Evolutionary conservation across 2,797 vertebrate genomes (phyloP).

Genomic region (Tokudaia muenninki): DNA sequence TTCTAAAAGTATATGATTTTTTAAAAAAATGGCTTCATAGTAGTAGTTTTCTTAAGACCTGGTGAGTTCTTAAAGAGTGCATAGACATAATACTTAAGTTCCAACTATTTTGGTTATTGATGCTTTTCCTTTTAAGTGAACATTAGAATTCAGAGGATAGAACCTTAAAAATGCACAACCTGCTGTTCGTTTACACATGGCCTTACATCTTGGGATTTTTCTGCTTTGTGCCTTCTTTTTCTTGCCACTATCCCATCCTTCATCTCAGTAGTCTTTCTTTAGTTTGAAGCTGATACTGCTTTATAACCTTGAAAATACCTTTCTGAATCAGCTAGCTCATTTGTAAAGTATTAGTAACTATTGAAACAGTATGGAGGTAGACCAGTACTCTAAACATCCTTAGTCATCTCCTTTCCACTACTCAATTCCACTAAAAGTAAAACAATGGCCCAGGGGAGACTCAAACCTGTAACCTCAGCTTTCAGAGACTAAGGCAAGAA

Average conservation of each 20-base stretch:
- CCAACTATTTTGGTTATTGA: constrained; percentile 10
- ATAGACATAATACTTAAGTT: neutral
- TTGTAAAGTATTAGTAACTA: constrained; percentile 9
- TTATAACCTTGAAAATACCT: constrained; percentile 48
- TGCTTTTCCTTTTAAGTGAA: neutral
- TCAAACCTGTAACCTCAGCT: neutral
- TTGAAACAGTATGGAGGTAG: neutral
- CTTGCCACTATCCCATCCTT: neutral
- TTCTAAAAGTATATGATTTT: constrained; percentile 6
- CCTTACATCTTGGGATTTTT: neutral
- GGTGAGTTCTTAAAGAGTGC: constrained; percentile 42
- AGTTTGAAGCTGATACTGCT: neutral
- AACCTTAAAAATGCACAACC: neutral
- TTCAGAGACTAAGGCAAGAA: neutral
- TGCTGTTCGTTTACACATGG: neutral
- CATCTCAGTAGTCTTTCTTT: neutral
- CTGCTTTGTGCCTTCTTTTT: neutral
- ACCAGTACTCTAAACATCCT: neutral
- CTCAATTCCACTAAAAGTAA: neutral
- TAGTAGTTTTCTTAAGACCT: constrained; percentile 36
- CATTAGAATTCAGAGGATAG: neutral
- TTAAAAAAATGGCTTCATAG: neutral
- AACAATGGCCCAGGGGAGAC: neutral
- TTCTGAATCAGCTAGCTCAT: neutral
- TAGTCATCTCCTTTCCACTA: neutral